Evolutionary conservation across 2,113 vertebrate species (phyloP).

Genomic region (Rhombomys opimus): DNA sequence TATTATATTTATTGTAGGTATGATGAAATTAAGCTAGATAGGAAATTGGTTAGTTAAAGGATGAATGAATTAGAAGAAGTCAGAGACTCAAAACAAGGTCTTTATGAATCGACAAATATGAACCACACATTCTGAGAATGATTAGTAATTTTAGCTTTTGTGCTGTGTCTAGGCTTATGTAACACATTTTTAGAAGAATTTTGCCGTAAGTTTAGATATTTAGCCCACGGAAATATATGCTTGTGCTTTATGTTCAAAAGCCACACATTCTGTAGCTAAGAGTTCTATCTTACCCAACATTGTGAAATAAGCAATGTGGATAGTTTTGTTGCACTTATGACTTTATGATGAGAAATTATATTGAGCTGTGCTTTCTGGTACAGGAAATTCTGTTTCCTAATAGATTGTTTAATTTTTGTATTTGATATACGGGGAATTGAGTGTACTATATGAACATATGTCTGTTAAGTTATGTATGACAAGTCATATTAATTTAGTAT

Average conservation of each 20-base stretch:
- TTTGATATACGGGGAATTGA: background rate
- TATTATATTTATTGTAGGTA: background rate
- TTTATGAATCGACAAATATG: background rate
- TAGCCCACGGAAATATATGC: background rate
- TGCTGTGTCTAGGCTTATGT: background rate
- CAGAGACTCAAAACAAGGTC: background rate
- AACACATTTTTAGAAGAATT: background rate
- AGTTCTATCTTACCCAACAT: background rate
- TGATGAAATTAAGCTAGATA: background rate
- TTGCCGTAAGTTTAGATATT: background rate
- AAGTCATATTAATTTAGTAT: conserved; percentile 4
- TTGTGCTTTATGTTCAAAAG: conserved; percentile 9
- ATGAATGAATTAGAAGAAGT: background rate
- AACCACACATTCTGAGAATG: background rate
- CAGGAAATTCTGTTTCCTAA: conserved; percentile 24
- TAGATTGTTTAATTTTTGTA: background rate
- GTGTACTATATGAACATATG: background rate
- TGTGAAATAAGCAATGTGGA: background rate
- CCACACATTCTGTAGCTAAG: background rate
- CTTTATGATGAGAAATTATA: background rate
- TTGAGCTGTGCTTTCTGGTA: conserved; percentile 26
- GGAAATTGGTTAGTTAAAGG: background rate
- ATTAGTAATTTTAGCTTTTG: conserved; percentile 36
- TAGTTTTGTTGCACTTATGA: background rate
- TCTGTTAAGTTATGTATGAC: background rate